Evolutionary conservation across 2,797 vertebrate genomes (phyloP).

Genomic region (Dendrocincla fuliginosa): DNA sequence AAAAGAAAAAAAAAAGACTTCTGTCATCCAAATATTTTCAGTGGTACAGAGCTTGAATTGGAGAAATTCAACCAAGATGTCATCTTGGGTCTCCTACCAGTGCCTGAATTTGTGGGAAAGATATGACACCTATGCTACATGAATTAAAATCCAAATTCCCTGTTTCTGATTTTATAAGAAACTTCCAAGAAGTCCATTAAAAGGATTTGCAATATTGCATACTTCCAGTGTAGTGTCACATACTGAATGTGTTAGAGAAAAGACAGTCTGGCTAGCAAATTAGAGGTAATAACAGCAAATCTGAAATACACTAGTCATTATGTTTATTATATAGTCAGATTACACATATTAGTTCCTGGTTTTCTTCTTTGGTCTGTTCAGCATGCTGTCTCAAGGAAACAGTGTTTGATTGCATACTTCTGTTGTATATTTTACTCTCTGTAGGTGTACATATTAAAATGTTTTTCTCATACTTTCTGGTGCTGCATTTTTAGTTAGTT

Average conservation of each 20-base stretch:
- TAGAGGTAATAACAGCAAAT: constrained; percentile 45
- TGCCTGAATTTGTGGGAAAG: neutral
- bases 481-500: neutral
- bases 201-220: neutral
- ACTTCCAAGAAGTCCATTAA: neutral
- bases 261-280: constrained; percentile 52
- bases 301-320: neutral
- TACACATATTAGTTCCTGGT: neutral
- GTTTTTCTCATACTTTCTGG: constrained; percentile 12
- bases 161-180: neutral
- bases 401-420: neutral
- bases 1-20: constrained; percentile 5
- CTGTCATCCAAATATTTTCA: constrained; percentile 19
- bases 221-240: neutral
- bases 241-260: constrained; percentile 32
- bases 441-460: constrained; percentile 27
- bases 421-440: constrained; percentile 27
- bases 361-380: constrained; percentile 25
- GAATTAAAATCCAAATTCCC: constrained; percentile 21
- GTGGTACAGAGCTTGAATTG: constrained; percentile 11
- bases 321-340: constrained; percentile 47
- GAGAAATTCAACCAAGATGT: neutral
- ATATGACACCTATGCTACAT: neutral
- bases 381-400: neutral
- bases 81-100: neutral